phyloP scores from a whole-genome alignment of 2,797 vertebrate genomes.

The Sebastes dallii region DNA sequence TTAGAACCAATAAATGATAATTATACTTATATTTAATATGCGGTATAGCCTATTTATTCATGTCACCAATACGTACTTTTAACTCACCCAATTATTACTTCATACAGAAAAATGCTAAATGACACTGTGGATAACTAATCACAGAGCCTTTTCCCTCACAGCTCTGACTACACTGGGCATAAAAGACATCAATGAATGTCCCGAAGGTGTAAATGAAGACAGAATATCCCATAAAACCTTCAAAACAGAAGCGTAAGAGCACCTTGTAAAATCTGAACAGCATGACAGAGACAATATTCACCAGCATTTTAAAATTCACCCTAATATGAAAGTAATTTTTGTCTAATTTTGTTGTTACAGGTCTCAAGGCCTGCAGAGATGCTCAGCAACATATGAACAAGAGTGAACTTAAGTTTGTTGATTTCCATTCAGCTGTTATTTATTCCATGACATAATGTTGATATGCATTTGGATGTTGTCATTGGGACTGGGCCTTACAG shows the following conservation, averaged over 20 bases:
- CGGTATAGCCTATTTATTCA: not conserved
- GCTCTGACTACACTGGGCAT: slow-evolving; percentile 79
- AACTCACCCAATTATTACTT: not conserved
- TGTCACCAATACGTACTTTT: not conserved
- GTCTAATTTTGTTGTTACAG: slow-evolving; percentile 56
- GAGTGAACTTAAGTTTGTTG: not conserved
- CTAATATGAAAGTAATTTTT: not conserved
- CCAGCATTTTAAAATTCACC: not conserved
- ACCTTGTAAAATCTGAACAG: not conserved
- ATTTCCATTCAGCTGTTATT: not conserved
- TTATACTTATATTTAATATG: not conserved
- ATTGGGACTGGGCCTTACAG: not conserved
- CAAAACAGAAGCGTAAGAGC: slow-evolving; percentile 78
- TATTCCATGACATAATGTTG: not conserved
- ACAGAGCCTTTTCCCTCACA: slow-evolving; percentile 20
- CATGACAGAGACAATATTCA: not conserved
- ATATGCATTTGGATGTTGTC: not conserved
- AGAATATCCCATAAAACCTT: slow-evolving; percentile 80
- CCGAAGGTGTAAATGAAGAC: slow-evolving; percentile 73
- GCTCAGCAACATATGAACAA: slow-evolving; percentile 63
- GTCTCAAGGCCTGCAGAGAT: slow-evolving; percentile 63
- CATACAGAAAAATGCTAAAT: not conserved
- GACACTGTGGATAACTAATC: not conserved
- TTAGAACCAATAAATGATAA: not conserved
- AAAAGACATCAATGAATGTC: slow-evolving; percentile 72